phyloP scores from a whole-genome alignment of 2,113 vertebrate species.

The Formicarius rufipectus region DNA sequence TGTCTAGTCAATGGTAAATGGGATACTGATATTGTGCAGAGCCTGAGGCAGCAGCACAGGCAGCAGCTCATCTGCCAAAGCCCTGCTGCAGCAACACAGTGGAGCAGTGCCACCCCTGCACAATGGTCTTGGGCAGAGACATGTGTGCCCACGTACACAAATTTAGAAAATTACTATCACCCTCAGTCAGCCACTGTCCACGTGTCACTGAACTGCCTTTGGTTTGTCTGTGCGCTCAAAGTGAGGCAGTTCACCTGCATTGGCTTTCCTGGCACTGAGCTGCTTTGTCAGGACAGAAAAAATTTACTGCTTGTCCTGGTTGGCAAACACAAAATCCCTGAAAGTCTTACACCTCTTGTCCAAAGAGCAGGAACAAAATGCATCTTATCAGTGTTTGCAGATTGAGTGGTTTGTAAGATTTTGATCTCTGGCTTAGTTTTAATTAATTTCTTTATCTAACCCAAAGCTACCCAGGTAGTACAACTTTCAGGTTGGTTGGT shows the following conservation, averaged over 20 bases:
- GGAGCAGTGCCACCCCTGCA: neutral
- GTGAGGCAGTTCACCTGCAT: neutral
- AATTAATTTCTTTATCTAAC: slow-evolving; percentile 36
- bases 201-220: neutral
- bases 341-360: neutral
- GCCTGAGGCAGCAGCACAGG: neutral
- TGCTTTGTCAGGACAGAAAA: neutral
- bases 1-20: neutral
- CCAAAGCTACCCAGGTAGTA: neutral
- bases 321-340: neutral
- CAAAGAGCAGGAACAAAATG: neutral
- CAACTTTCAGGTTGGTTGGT: neutral
- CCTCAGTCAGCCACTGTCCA: neutral
- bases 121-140: neutral
- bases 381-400: neutral
- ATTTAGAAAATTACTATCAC: neutral
- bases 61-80: neutral
- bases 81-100: neutral
- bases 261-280: neutral
- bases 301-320: neutral
- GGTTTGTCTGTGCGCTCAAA: neutral
- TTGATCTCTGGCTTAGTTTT: neutral
- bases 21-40: neutral
- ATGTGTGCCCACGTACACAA: rapidly evolving
- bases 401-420: neutral